phyloP scores from a whole-genome alignment of 2,797 vertebrate genomes.

The Euthynnus affinis region DNA sequence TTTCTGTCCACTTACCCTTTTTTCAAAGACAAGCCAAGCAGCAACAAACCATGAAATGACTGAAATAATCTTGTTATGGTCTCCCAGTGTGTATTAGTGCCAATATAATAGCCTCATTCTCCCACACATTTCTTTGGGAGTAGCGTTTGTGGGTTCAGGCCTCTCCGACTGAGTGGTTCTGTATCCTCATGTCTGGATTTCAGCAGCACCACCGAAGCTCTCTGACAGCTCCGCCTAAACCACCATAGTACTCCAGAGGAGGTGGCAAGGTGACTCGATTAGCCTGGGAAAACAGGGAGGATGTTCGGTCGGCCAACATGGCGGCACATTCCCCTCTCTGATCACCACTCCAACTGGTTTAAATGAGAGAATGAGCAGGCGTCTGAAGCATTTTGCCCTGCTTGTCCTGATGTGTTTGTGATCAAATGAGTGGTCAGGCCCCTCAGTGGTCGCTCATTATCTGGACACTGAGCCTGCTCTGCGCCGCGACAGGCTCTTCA shows the following conservation, averaged over 20 bases:
- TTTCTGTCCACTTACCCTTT: conserved; percentile 17
- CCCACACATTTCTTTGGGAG: conserved; percentile 21
- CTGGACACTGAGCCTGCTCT: conserved; percentile 57
- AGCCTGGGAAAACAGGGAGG: conserved; percentile 61
- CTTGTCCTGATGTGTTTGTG: conserved; percentile 69
- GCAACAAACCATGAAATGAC: conserved; percentile 15
- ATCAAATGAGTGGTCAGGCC: conserved; percentile 65
- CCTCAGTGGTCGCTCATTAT: conserved; percentile 66
- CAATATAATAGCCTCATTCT: conserved; percentile 24
- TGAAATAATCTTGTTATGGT: conserved; percentile 8
- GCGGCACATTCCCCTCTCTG: conserved; percentile 58
- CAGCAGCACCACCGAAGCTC: conserved; percentile 44
- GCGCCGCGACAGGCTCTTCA: conserved; percentile 64
- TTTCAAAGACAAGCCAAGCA: conserved; percentile 24
- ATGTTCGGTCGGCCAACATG: conserved; percentile 44
- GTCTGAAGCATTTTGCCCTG: conserved; percentile 47
- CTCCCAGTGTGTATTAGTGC: background rate
- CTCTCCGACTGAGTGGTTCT: background rate
- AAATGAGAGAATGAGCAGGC: conserved; percentile 47
- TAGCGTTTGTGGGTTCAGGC: conserved; percentile 13
- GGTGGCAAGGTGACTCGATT: conserved; percentile 50
- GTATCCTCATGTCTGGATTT: conserved; percentile 57
- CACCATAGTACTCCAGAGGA: conserved; percentile 34
- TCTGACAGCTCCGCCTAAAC: conserved; percentile 61
- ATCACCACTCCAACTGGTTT: conserved; percentile 68